Evolutionary conservation across 1,140 invertebrate genomes (phyloP), one percentile per base, ranked within the genome.

Genomic region (Chelonus insularis): DNA sequence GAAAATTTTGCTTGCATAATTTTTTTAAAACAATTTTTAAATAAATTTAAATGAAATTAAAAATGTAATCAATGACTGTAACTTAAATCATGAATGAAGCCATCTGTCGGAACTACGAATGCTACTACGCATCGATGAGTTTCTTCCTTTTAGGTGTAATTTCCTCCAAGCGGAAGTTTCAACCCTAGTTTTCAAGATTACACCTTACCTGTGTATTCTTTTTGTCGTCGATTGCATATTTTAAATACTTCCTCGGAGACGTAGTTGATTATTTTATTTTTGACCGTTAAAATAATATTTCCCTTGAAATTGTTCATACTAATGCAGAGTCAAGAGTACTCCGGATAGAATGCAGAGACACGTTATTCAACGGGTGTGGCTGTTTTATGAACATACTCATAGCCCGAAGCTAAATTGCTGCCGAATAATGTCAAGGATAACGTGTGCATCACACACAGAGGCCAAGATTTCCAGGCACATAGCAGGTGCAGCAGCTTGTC

Each of bases 371-470:
- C 14, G 14, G 41, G 18, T 16, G 41, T 43, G 41, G 41, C 16
- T 43, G 41, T 43, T 43, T 43, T 18, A 43, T 21, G 18, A 39
- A 39, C 14, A 16, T 16, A 16, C 14, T 43, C 2, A 18, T 43
- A 20, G 12, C 41, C 41, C 5, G 41, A 18, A 16, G 41, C 41
- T 8, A 1, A 43, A 18, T 43, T 16, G 65, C 69, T 63, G 63
- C 64, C 68, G 63, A 75, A 76, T 75, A 76, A 77, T 77, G 75
- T 76, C 77, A 79, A 78, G 76, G 75, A 74, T 76, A 75, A 76
- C 72, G 57, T 68, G 73, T 72, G 69, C 65, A 72, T 72, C 74
- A 67, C 20, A 16, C 16, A 21, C 66, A 65, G 63, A 62, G 52
- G 25, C 25, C 25, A 39, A 16, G 41, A 43, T 43, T 43, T 43